These are phyloP conservation scores for Leucophora obtusa DNA, from an alignment of 2,888 invertebrate genomes.

Conservation along the genomic window DNA sequence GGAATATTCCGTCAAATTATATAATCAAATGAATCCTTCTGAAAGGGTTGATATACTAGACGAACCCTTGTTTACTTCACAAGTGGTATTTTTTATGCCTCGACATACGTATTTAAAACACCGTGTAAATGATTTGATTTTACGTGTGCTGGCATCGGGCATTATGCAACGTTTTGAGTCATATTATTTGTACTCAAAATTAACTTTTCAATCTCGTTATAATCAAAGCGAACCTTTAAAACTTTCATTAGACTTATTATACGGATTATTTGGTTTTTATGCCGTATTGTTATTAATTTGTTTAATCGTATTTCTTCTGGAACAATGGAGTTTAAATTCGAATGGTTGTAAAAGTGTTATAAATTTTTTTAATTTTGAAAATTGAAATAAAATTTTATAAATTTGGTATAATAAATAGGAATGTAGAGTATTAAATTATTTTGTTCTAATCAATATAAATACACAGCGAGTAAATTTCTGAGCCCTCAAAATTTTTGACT, in stretches of 20 bases:
- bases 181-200: conserved; percentile 68
- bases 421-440: no score
- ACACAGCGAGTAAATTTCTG: no score
- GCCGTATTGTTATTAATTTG: conserved; percentile 65
- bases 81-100: conserved; percentile 72
- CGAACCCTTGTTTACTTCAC: conserved; percentile 67
- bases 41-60: conserved; percentile 66
- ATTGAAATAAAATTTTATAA: no score
- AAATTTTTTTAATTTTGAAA: conserved; percentile 65
- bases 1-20: conserved; percentile 62
- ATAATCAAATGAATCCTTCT: conserved; percentile 64
- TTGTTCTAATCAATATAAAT: no score
- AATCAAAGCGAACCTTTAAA: conserved; percentile 65
- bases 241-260: conserved; percentile 68
- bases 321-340: conserved; percentile 65
- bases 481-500: no score
- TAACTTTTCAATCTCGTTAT: background rate
- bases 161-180: conserved; percentile 67
- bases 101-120: conserved; percentile 70
- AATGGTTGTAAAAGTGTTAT: conserved; percentile 56
- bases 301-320: conserved; percentile 69
- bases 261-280: conserved; percentile 69
- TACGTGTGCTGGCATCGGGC: conserved; percentile 71
- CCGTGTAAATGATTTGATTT: conserved; percentile 67
- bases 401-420: no score